Conservation (phyloP, 2,888 invertebrate genomes). For the Trachelus stipa region DNA sequence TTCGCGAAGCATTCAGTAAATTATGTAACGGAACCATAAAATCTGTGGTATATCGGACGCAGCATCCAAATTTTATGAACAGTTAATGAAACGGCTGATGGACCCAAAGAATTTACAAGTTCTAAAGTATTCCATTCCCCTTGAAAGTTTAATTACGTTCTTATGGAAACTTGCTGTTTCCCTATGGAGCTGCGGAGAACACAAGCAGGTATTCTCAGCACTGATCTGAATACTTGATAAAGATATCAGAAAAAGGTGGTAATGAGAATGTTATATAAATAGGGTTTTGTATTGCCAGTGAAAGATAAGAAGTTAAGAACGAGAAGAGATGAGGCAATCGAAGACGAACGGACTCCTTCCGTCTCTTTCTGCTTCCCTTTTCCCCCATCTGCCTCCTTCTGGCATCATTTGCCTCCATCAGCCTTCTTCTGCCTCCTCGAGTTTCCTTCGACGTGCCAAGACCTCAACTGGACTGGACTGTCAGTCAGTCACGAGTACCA, state of each 20-base stretch:
- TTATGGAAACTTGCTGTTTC: neutral
- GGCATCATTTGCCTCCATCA: too few relatives aligned
- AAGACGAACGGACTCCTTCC: neutral
- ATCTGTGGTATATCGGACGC: neutral
- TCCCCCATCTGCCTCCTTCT: too few relatives aligned
- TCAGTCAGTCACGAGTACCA: slow-evolving; percentile 2
- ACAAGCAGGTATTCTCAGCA: neutral
- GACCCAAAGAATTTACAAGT: neutral
- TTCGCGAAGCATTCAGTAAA: neutral
- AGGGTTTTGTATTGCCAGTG: neutral
- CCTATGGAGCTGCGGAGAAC: neutral
- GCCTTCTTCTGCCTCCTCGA: neutral
- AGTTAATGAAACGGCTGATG: neutral
- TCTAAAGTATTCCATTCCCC: neutral
- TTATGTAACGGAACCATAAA: neutral
- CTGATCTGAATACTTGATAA: neutral
- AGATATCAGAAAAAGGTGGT: neutral
- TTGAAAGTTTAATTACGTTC: neutral
- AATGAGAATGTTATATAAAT: neutral
- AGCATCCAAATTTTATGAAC: neutral
- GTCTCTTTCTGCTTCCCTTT: neutral
- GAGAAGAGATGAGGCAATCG: neutral
- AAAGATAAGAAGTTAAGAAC: neutral
- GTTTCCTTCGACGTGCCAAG: neutral
- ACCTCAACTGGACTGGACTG: neutral